Conservation (phyloP, 2,888 invertebrate species). For the Acheta domesticus region DNA sequence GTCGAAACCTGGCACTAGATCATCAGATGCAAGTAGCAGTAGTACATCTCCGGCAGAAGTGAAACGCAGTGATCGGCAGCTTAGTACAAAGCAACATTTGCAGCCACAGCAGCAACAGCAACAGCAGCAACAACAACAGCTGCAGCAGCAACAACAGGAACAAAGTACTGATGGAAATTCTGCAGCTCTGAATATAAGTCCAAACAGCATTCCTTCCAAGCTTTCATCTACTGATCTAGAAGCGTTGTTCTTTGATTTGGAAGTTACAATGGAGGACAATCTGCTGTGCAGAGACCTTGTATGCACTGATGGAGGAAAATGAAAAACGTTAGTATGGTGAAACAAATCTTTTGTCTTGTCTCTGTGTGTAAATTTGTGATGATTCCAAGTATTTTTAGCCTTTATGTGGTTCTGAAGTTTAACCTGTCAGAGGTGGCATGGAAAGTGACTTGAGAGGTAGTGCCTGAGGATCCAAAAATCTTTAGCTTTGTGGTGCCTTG, state of each 20-base stretch:
- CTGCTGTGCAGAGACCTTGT: conserved; percentile 74
- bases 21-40: background rate
- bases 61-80: background rate
- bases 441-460: too few species aligned
- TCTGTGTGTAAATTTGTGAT: background rate
- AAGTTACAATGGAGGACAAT: conserved; percentile 80
- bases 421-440: too few species aligned
- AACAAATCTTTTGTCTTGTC: background rate
- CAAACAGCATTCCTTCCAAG: conserved; percentile 2
- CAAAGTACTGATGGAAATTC: background rate
- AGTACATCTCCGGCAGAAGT: background rate
- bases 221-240: conserved; percentile 52
- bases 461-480: background rate
- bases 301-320: conserved; percentile 64
- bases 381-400: background rate
- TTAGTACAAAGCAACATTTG: too few species aligned
- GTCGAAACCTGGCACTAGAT: background rate
- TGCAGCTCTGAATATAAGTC: background rate
- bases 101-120: too few species aligned
- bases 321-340: conserved; percentile 55
- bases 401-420: too few species aligned
- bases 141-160: background rate
- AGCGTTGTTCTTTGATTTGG: conserved; percentile 84
- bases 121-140: too few species aligned
- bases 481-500: too few species aligned